These are phyloP conservation scores for Aphidius ervi DNA, from an alignment of 1,140 invertebrate genomes.

Conservation along the genomic window DNA sequence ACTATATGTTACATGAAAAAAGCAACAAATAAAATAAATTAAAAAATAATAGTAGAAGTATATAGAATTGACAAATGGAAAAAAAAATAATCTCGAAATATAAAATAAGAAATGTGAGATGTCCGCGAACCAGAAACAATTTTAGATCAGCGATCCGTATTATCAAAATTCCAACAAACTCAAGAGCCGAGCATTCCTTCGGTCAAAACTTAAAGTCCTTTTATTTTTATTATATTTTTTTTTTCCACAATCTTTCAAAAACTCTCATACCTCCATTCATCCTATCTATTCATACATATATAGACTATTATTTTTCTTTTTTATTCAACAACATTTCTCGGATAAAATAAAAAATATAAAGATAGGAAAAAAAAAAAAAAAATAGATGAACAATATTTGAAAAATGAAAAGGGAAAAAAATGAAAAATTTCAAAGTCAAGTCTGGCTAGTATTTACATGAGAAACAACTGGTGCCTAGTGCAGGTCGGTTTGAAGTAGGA, in stretches of 20 bases:
- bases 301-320: slow-evolving; percentile 17
- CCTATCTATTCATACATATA: background rate
- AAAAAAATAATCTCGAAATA: slow-evolving; percentile 11
- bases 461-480: too few relatives aligned
- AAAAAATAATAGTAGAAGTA: background rate
- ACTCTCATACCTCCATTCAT: background rate
- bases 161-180: slow-evolving; percentile 36
- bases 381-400: slow-evolving; percentile 6
- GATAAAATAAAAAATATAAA: slow-evolving; percentile 26
- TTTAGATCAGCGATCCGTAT: too few relatives aligned
- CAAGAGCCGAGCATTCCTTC: slow-evolving; percentile 25
- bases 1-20: background rate
- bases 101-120: background rate
- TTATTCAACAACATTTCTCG: slow-evolving; percentile 8
- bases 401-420: background rate
- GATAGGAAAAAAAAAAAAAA: too few relatives aligned
- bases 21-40: background rate
- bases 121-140: too few relatives aligned
- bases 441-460: too few relatives aligned
- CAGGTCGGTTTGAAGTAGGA: background rate
- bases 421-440: too few relatives aligned
- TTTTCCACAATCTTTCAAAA: slow-evolving; percentile 23
- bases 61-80: background rate
- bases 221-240: slow-evolving; percentile 19
- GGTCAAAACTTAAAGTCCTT: slow-evolving; percentile 30